Percentiles rank a stretch among this genome's conserved stretches.
Conservation (phyloP, 2,113 vertebrate species). For the Alouatta palliata region DNA sequence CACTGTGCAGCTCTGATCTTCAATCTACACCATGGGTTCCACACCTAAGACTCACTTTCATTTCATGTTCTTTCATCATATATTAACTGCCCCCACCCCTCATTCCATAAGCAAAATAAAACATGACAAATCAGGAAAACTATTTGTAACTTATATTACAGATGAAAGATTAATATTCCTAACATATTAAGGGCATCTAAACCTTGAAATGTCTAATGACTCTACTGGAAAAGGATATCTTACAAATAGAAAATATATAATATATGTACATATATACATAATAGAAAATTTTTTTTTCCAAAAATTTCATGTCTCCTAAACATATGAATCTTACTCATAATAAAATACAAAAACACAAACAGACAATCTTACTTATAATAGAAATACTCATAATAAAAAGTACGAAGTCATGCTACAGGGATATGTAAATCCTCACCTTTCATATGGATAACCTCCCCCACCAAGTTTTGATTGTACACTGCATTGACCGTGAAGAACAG, state of each 20-base stretch:
- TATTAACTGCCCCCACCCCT: not conserved
- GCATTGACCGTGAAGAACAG: not conserved
- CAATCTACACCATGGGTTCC: not conserved
- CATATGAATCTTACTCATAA: not conserved
- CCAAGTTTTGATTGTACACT: not conserved
- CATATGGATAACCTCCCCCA: not conserved
- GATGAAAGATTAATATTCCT: not conserved
- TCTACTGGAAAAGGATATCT: not conserved
- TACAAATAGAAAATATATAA: not conserved
- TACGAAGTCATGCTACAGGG: not conserved
- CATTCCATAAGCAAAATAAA: not conserved
- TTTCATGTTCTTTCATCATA: not conserved
- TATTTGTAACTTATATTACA: not conserved
- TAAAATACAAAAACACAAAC: too few species aligned
- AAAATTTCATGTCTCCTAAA: not conserved
- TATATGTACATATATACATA: too few species aligned
- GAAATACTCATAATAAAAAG: not conserved
- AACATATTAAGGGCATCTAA: not conserved
- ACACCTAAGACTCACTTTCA: not conserved
- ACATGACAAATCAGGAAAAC: not conserved
- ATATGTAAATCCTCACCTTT: not conserved
- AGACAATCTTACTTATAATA: not conserved
- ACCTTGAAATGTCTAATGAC: not conserved
- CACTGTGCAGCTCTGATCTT: not conserved
- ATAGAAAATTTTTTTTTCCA: too few species aligned